Evolutionary conservation across 2,888 invertebrate genomes (phyloP), one percentile per base, ranked within the genome.

Genomic region (Microctonus hyperodae): DNA sequence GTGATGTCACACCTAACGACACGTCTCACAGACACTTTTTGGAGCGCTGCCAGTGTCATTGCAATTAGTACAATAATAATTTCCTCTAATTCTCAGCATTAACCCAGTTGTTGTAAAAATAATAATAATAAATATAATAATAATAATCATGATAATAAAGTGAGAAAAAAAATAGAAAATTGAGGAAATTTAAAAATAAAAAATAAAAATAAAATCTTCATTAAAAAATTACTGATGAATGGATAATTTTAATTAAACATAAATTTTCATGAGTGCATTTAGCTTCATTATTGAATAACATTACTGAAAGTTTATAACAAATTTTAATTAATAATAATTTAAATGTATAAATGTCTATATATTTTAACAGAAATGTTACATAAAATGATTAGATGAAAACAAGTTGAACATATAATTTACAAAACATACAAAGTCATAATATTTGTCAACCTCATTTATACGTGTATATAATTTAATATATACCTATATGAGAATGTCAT

Each of bases 41-140:
- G 71, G 63, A 70, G 69, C 67, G 67, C 61, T 72, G 72, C 71
- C 78, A 81, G 74, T 76, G 74, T 74, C 66, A 74, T 70, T 69
- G 77, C 76, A 81, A 81, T 81, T 81, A 81, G 79, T 68, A 70
- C 74, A 75, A 79, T 78, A 79, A 79, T 79, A 81, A 81, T 81
- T 80, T 76, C 78, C 76, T 73, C 75, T 76, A 79, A 78, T 76
- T 76, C 74, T 74, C 73, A 75, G 73, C 78, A 80, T 80, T 81
- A 80, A 79, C 81, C 81, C 70, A 78, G 74, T 79, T 79, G 68
- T 58, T 48, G 55, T 23, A 58, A 64, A 67, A 65, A 71, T 64
- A 68, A 58, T 20, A 20, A 50, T 31, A 40, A 56, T 22, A 20
- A 48, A 7, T 1, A 48, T 16, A n/a, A 16, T 35, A 40, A 53